A percentile compares a stretch with the other conserved stretches of the same genome.
Evolutionary conservation across 2,113 vertebrate genomes (phyloP).

Genomic region (Raphicerus campestris): DNA sequence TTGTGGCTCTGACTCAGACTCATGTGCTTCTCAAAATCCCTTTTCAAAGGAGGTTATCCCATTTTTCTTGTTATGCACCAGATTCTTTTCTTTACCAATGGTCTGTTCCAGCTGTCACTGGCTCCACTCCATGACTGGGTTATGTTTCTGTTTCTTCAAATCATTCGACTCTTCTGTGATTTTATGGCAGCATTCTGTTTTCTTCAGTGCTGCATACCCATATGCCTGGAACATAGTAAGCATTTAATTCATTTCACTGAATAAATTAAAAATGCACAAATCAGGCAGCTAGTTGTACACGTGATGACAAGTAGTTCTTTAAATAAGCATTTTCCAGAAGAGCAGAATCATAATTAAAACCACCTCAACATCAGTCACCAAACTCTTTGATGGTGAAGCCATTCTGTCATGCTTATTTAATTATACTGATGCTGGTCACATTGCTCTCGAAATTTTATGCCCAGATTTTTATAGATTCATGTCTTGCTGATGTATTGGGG

Average conservation of each 20-base stretch:
- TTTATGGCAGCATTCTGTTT: not conserved
- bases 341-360: not conserved
- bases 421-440: not conserved
- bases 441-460: not conserved
- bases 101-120: not conserved
- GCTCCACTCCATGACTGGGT: not conserved
- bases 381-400: not conserved
- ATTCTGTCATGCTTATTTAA: not conserved
- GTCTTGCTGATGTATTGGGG: not conserved
- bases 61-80: not conserved
- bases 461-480: not conserved
- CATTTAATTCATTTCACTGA: not conserved
- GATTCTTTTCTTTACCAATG: not conserved
- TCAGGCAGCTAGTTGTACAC: not conserved
- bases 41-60: not conserved
- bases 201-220: not conserved
- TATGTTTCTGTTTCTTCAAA: not conserved
- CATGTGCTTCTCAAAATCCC: not conserved
- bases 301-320: not conserved
- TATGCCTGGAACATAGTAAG: not conserved
- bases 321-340: not conserved
- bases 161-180: not conserved
- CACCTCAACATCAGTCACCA: not conserved
- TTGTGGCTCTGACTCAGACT: constrained; percentile 31
- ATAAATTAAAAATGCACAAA: not conserved